phyloP scores from a whole-genome alignment of 2,113 vertebrate genomes.

The Nothocercus julius region DNA sequence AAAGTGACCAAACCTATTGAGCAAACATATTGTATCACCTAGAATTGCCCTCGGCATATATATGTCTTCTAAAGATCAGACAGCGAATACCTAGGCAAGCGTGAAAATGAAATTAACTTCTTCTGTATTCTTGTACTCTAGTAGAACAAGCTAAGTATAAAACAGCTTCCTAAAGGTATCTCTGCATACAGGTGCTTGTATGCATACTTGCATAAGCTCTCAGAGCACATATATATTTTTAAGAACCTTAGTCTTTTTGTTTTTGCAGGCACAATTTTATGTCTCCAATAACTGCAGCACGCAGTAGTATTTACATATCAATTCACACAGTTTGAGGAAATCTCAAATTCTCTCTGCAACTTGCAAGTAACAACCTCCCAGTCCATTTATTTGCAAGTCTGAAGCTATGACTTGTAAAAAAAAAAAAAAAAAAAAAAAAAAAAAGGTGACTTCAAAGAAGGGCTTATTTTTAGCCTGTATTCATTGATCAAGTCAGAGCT shows the following conservation, averaged over 20 bases:
- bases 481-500: neutral
- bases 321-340: neutral
- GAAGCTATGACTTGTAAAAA: neutral
- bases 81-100: neutral
- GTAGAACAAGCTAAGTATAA: neutral
- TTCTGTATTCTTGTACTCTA: neutral
- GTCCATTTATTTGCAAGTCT: neutral
- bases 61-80: fast-evolving
- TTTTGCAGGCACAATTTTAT: neutral
- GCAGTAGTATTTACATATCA: neutral
- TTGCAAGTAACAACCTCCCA: neutral
- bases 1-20: neutral
- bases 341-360: neutral
- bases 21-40: neutral
- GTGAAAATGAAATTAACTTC: neutral
- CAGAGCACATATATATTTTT: neutral
- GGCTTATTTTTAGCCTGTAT: neutral
- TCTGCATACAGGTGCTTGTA: neutral
- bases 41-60: neutral
- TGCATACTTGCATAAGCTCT: neutral
- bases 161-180: neutral
- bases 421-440: neutral
- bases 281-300: neutral
- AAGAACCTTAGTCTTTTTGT: neutral
- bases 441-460: neutral